Percentiles rank a stretch among this genome's conserved stretches.
phyloP scores from a whole-genome alignment of 2,797 vertebrate species.

The Catamblyrhynchus diadema region DNA sequence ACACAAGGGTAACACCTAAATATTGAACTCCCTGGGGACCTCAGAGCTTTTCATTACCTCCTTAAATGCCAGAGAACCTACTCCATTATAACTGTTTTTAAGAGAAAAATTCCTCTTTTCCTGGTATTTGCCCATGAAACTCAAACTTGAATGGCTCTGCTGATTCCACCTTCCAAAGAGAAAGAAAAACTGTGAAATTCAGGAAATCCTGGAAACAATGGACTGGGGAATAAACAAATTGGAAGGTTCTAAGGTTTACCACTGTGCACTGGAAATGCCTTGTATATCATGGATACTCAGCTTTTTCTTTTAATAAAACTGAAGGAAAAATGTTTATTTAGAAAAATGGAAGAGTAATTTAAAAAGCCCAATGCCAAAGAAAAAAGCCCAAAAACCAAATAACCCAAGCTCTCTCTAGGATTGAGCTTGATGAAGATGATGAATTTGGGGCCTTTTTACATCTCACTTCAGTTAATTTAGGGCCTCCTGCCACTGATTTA shows the following conservation, averaged over 20 bases:
- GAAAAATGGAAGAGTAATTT: not conserved
- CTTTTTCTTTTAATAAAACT: not conserved
- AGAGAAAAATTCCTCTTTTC: not conserved
- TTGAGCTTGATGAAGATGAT: not conserved
- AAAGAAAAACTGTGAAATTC: not conserved
- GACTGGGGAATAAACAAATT: not conserved
- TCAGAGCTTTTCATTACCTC: not conserved
- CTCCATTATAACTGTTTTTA: not conserved
- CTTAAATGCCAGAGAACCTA: not conserved
- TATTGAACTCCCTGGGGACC: not conserved
- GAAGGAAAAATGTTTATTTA: not conserved
- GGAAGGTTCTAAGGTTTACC: not conserved
- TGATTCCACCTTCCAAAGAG: not conserved
- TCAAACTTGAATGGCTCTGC: not conserved
- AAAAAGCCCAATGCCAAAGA: rapidly evolving
- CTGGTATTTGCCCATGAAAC: not conserved
- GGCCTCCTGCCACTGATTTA: not conserved
- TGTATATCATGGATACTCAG: not conserved
- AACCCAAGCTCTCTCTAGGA: not conserved
- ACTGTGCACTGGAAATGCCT: not conserved
- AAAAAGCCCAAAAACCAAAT: rapidly evolving
- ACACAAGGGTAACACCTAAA: not conserved
- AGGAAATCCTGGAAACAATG: not conserved
- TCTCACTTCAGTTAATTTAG: not conserved
- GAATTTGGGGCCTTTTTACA: not conserved